Base-by-base conservation (phyloP, 1,140 invertebrate species). In the Drosophila bocqueti region DNA sequence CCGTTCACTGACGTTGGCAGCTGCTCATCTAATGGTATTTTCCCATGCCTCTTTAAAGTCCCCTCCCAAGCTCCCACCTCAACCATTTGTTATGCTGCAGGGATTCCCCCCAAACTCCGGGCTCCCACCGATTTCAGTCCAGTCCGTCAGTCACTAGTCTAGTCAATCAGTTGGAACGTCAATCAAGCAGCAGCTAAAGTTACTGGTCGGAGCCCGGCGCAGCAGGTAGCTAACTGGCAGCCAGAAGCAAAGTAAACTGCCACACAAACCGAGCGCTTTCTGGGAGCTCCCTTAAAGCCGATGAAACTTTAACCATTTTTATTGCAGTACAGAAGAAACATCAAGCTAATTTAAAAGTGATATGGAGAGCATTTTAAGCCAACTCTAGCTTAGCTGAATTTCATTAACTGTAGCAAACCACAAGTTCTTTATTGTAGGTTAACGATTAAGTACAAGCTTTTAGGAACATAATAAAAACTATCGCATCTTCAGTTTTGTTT, bases 11-110 rank as follows among this genome's bases (percentile, higher is more conserved):
- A 79, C 66, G 76, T 50, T 86, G 83, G 77, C 84, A 87, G 84
- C 84, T 87, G 84, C 81, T 87, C 85, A 76, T 78, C 84, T 64
- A 74, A 66, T 77, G 61, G 49, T 50, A 67, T 77, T 86, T 81
- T 69, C 74, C 75, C 75, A 61, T 77, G 73, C 64, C 74, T 62
- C 50, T 77, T 77, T 77, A 77, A 77, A 77, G 64, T 62, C 66
- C 36, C 24, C 45, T 13, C 18, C 43, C 29, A 34, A 3, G 21
- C 10, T 15, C 4, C 49, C 49, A 18, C 54, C 68, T 15, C 69
- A 62, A 18, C 75, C 76, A 78, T 77, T 79, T 79, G 76, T 79
- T 79, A 79, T 79, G 59, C 64, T 68, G 65, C 62, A 77, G 61
- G 43, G 7, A 24, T 16, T 29, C 38, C 31, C 26, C 18, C 9